Conservation (phyloP, 2,113 vertebrate genomes). For the Rattus rattus region DNA sequence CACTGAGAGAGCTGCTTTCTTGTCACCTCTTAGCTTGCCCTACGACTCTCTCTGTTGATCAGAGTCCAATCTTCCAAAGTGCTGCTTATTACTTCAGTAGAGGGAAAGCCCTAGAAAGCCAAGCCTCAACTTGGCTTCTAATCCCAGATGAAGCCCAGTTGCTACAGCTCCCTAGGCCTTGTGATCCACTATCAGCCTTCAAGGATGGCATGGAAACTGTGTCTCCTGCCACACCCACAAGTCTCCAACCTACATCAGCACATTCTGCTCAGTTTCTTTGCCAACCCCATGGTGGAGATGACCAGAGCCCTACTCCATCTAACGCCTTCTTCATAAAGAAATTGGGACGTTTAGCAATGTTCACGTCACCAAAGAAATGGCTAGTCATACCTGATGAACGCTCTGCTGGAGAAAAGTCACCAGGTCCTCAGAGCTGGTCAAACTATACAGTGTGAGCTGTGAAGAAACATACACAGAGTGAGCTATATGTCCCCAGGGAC, state of each 20-base stretch:
- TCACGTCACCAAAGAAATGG: neutral
- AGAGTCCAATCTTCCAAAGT: neutral
- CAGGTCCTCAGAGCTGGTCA: slow-evolving; percentile 90
- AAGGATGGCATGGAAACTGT: neutral
- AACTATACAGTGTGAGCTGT: slow-evolving; percentile 89
- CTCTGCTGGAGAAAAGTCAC: slow-evolving; percentile 90
- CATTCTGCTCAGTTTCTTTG: neutral
- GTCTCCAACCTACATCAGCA: neutral
- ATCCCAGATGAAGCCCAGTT: neutral
- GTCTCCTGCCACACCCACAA: neutral
- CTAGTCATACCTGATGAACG: slow-evolving; percentile 89
- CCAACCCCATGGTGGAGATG: neutral
- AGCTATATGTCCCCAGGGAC: accelerated
- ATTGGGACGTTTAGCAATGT: neutral
- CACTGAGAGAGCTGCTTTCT: neutral
- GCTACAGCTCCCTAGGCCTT: neutral
- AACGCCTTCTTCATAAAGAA: neutral
- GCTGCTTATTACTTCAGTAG: neutral
- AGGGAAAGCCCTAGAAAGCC: neutral
- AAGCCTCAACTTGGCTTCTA: neutral
- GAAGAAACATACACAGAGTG: slow-evolving; percentile 45
- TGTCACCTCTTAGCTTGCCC: neutral
- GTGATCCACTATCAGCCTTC: neutral
- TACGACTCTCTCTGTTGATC: neutral
- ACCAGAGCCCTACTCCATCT: accelerated